Base-by-base conservation (phyloP, 2,113 vertebrate genomes). In the Canis aureus region DNA sequence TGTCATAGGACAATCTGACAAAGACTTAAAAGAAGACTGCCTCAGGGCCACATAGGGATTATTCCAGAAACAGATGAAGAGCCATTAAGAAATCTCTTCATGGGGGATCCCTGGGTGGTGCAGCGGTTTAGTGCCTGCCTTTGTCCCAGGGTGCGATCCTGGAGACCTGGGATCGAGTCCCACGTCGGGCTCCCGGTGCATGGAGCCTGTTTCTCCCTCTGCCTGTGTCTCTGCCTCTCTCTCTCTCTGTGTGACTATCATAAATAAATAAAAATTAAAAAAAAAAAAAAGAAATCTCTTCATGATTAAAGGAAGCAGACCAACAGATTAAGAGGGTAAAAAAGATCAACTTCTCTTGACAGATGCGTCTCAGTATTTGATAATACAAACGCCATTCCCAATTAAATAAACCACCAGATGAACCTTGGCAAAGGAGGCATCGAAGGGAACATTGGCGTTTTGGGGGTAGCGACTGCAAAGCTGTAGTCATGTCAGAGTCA, bases 401-500 rank as follows among this genome's bases (percentile, higher is more conserved):
- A 55, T 13, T 6, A 38, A 76, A 76, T 11, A 60, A 51, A 20
- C 16, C 1, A 43, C 66, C 35, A 51, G 38, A 82, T 6, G 62
- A 71, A 22, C 32, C 15, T 64, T 5, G 0, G 23, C 6, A 49
- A 88, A 60, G 1, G 38, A 82, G 60, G n/a, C 29, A 6, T 1
- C 53, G 59, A 27, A 55, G 74, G 62, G 66, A 38, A 74, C 0
- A 0, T 2, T 3, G 73, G 25, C 3, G 4, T 82, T 76, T 38
- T 85, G 43, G 19, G 59, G 59, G 5, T 2, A 8, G 51, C 17
- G n/a, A 1, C 55, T 67, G 19, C 59, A 57, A 43, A 43, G 27
- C 20, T 5, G 5, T 7, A 3, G 23, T n/a, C 5, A 76, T 0
- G 6, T 7, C 9, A 62, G 27, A 27, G 11, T 4, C 29, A 5